Evolutionary conservation across 2,888 invertebrate genomes (phyloP).

Genomic region (Pterostichus niger): DNA sequence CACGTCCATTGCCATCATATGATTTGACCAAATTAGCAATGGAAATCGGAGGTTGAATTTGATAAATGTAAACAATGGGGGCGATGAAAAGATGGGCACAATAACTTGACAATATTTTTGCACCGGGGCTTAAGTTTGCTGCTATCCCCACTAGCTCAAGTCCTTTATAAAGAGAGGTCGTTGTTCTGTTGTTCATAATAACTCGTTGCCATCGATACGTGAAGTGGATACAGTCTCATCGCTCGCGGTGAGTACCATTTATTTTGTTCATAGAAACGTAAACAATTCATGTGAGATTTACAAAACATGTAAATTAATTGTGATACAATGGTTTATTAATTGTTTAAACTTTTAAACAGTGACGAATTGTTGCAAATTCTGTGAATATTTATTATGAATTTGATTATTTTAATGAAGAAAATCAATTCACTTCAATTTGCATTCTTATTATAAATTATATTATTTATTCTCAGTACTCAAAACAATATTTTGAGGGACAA

Average conservation of each 20-base stretch:
- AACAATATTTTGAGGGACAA: too few relatives aligned
- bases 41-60: conserved; percentile 33
- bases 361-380: too few relatives aligned
- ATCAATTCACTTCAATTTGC: too few relatives aligned
- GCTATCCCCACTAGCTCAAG: conserved; percentile 58
- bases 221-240: conserved; percentile 53
- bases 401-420: too few relatives aligned
- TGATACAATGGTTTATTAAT: too few relatives aligned
- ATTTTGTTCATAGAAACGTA: conserved; percentile 28
- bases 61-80: conserved; percentile 7
- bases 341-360: too few relatives aligned
- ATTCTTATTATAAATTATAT: too few relatives aligned
- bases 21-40: conserved; percentile 41
- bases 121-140: conserved; percentile 22
- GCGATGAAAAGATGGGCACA: conserved; percentile 1
- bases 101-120: conserved; percentile 54
- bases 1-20: conserved; percentile 33
- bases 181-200: conserved; percentile 61
- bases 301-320: too few relatives aligned
- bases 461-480: too few relatives aligned
- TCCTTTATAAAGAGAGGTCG: conserved; percentile 66
- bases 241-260: conserved; percentile 40
- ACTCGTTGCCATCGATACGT: conserved; percentile 57
- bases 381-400: too few relatives aligned
- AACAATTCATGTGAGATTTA: conserved; percentile 1